These are phyloP conservation scores for Labroides dimidiatus DNA, from an alignment of 2,797 vertebrate genomes.

Conservation along the genomic window DNA sequence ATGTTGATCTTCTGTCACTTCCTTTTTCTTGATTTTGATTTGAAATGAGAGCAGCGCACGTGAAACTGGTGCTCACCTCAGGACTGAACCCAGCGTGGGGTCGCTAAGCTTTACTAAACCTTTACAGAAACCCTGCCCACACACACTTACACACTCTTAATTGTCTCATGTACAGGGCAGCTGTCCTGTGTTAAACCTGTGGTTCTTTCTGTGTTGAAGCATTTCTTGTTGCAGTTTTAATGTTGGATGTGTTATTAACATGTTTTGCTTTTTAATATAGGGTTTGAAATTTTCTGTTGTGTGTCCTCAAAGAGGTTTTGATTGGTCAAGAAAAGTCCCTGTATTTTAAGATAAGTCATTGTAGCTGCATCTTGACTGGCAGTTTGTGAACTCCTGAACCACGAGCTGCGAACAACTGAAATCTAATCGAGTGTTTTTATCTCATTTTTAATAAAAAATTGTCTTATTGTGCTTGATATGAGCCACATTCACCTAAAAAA, in stretches of 20 bases:
- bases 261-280: conserved; percentile 69
- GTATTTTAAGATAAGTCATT: conserved; percentile 55
- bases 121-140: conserved; percentile 42
- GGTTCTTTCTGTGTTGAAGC: conserved; percentile 79
- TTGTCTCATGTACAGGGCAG: conserved; percentile 53
- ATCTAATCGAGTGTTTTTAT: too few relatives aligned
- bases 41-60: conserved; percentile 77
- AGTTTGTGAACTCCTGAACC: conserved; percentile 56
- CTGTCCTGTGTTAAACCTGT: conserved; percentile 84
- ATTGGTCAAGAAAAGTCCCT: conserved; percentile 57
- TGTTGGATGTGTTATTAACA: conserved; percentile 73
- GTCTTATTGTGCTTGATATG: too few relatives aligned
- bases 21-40: conserved; percentile 61
- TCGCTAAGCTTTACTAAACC: conserved; percentile 79
- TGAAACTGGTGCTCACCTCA: conserved; percentile 87
- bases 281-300: conserved; percentile 69
- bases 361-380: conserved; percentile 48
- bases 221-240: conserved; percentile 73
- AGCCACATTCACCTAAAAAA: too few relatives aligned
- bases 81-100: conserved; percentile 83
- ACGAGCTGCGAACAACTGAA: too few relatives aligned
- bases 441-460: too few relatives aligned
- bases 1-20: conserved; percentile 71
- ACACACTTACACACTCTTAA: conserved; percentile 21
- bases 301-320: conserved; percentile 72